Evolutionary conservation across 2,113 vertebrate species (phyloP), one percentile per base, ranked within the genome.

Genomic region (Gila orcuttii): DNA sequence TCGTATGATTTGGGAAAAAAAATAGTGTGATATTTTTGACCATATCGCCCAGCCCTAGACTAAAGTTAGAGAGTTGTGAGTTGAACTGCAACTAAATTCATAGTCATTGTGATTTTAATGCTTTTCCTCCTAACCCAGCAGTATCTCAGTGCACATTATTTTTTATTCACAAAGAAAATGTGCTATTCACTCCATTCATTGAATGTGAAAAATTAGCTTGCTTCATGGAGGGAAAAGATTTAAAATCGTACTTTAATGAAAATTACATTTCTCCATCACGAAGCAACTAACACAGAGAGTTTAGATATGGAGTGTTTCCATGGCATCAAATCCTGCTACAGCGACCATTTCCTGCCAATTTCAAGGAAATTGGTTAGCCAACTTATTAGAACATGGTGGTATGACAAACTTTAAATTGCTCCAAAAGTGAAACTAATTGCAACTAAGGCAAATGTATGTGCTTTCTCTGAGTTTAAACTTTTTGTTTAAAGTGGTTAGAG

Each of bases 281-380:
- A 82, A 69, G 28, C 17, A 33, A 52, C 39, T 5, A 2, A 23
- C 10, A 2, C 9, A 33, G 9, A 33, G 19, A 33, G 11, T 52
- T 55, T 36, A 36, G 31, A 82, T 57, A 25, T 9, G 0, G 47
- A 23, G 64, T 31, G 19, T 73, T 83, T 83, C 66, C 31, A 83
- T 83, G 21, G 66, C 6, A 73, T 69, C 64, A 73, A 57, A 66
- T 66, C 17, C 15, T 66, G 10, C 60, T 0, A 21, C 23, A 50
- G 25, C 25, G 31, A 55, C 25, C 45, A 4, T 69, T 55, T 82
- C 45, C 80, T 36, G 80, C 21, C 80, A 82, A 68, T 50, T 60
- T 50, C n/a, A 79, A 79, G 42, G 42, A 62, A 45, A 33, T 5
- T 12, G 52, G n/a, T 25, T 33, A 25, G 9, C 31, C 17, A 79